Evolutionary conservation across 2,113 vertebrate genomes (phyloP).

Genomic region (Pyxicephalus adspersus): DNA sequence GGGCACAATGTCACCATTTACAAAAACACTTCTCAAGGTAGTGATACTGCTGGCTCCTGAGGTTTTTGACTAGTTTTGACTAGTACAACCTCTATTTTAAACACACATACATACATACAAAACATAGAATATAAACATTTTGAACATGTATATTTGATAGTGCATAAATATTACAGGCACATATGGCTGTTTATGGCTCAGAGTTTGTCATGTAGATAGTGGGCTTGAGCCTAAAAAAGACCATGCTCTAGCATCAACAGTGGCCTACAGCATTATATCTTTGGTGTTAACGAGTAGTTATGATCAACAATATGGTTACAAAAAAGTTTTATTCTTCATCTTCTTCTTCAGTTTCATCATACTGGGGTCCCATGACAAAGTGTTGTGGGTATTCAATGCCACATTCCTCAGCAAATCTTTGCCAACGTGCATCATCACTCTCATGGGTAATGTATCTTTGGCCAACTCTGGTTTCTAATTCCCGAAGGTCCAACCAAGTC

Average conservation of each 20-base stretch:
- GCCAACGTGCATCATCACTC: slow-evolving; percentile 94
- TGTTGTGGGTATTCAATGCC: slow-evolving; percentile 85
- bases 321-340: slow-evolving; percentile 15
- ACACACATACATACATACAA: too few species aligned
- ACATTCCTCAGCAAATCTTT: slow-evolving; percentile 84
- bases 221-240: not conserved
- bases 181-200: not conserved
- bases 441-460: slow-evolving; percentile 97
- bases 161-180: too few species aligned
- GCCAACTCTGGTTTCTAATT: slow-evolving; percentile 86
- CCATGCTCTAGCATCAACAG: not conserved
- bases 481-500: slow-evolving; percentile 94
- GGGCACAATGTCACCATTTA: too few species aligned
- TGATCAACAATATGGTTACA: not conserved
- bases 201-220: not conserved
- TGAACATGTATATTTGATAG: too few species aligned
- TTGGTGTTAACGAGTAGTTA: not conserved
- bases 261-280: not conserved
- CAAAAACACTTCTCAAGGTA: too few species aligned
- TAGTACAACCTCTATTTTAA: too few species aligned
- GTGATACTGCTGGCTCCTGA: too few species aligned
- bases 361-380: slow-evolving; percentile 92
- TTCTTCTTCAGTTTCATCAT: slow-evolving; percentile 97
- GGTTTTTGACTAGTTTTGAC: too few species aligned
- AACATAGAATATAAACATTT: too few species aligned